A percentile compares a stretch with the other conserved stretches of the same genome.
phyloP scores from a whole-genome alignment of 2,888 invertebrate genomes.

The Hedychridium roseum region DNA sequence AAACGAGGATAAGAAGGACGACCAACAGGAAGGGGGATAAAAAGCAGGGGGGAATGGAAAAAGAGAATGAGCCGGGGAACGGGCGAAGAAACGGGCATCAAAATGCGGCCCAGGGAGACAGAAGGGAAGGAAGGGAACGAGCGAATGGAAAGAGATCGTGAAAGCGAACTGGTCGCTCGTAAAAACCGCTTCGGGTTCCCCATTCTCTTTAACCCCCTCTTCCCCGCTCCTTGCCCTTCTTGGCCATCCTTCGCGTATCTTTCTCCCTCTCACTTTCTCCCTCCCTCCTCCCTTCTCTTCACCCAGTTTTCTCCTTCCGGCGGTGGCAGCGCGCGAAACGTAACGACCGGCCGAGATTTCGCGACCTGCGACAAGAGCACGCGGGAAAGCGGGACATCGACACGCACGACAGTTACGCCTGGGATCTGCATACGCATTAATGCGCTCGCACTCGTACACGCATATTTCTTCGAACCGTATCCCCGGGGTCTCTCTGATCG shows the following conservation, averaged over 20 bases:
- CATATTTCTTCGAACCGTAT: too few species aligned
- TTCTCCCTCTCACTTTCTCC: slow-evolving; percentile 12
- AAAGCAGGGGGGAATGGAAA: too few species aligned
- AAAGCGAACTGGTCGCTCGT: slow-evolving; percentile 38
- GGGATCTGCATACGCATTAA: too few species aligned
- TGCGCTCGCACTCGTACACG: too few species aligned
- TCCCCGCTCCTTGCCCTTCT: slow-evolving; percentile 11
- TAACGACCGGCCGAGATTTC: slow-evolving; percentile 33
- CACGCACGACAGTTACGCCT: too few species aligned
- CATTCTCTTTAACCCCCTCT: slow-evolving; percentile 13
- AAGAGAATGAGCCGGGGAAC: slow-evolving; percentile 16
- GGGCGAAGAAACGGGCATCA: slow-evolving; percentile 16
- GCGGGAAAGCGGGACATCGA: too few species aligned
- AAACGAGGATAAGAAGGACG: too few species aligned
- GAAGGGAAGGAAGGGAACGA: too few species aligned
- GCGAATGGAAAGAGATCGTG: too few species aligned
- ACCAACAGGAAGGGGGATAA: too few species aligned
- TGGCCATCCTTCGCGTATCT: slow-evolving; percentile 13
- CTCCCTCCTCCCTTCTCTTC: slow-evolving; percentile 18
- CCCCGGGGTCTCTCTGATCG: too few species aligned
- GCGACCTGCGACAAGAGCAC: slow-evolving; percentile 41
- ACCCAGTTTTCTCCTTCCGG: slow-evolving; percentile 25
- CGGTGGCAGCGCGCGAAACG: slow-evolving; percentile 33
- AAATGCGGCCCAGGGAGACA: too few species aligned
- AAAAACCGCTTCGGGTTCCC: slow-evolving; percentile 34